These are phyloP conservation scores for Temnothorax nylanderi DNA, from an alignment of 1,140 invertebrate species.

Conservation along the genomic window DNA sequence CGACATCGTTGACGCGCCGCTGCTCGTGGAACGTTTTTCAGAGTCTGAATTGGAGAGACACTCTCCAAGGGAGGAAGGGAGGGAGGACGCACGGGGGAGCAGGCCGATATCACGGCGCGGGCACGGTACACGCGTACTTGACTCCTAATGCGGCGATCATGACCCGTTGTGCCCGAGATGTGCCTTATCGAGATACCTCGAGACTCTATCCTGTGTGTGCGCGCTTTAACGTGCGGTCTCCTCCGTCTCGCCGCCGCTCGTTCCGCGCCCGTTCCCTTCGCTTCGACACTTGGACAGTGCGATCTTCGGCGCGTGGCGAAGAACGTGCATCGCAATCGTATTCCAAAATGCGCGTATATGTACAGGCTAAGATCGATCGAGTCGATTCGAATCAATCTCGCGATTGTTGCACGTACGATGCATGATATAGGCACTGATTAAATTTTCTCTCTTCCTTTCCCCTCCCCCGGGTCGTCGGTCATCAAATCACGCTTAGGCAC, in stretches of 20 bases:
- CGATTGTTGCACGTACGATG: conserved; percentile 70
- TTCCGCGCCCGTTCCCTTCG: not conserved
- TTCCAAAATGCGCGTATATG: not conserved
- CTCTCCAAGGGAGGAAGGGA: not conserved
- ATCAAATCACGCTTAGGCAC: conserved; percentile 76
- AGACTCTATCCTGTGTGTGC: no score
- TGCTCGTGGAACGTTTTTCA: not conserved
- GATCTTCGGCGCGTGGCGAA: not conserved
- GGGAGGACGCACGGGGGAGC: not conserved
- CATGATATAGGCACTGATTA: conserved; percentile 79
- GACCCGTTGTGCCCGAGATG: not conserved
- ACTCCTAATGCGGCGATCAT: conserved; percentile 1
- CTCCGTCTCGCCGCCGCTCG: not conserved
- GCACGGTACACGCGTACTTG: conserved; percentile 14
- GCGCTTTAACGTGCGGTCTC: not conserved
- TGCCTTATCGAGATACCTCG: no score
- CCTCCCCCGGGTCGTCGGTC: conserved; percentile 19
- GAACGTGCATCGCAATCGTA: conserved; percentile 9
- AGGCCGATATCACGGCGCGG: conserved; percentile 21
- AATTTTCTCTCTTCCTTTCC: conserved; percentile 73
- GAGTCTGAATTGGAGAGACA: conserved; percentile 21
- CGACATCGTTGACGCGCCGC: conserved; percentile 76
- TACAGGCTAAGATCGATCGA: conserved; percentile 12
- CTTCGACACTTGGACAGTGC: not conserved
- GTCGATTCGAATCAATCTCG: conserved; percentile 11